phyloP scores from a whole-genome alignment of 2,113 vertebrate species.

The Corythoichthys haematopterus region DNA sequence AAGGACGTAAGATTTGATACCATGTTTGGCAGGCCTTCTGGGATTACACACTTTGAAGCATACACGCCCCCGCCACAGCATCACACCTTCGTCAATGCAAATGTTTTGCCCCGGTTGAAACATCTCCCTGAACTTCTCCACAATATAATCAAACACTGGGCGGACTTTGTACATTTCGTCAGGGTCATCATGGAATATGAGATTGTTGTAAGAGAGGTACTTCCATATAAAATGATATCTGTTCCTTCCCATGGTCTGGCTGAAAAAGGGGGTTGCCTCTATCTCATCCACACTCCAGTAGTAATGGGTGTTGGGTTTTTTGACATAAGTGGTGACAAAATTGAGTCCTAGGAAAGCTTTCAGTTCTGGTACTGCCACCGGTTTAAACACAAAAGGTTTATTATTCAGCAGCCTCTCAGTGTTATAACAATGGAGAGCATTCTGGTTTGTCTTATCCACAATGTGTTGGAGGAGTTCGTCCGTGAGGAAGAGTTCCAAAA shows the following conservation, averaged over 20 bases:
- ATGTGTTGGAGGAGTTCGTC: background rate
- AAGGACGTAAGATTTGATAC: background rate
- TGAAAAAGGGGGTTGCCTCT: background rate
- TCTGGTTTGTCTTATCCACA: background rate
- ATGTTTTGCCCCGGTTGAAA: background rate
- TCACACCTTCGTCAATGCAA: constrained; percentile 1
- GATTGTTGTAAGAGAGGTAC: background rate
- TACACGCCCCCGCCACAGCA: background rate
- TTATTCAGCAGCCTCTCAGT: background rate
- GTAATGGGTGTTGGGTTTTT: background rate
- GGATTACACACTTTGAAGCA: background rate
- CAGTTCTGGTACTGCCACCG: background rate
- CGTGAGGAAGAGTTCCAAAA: background rate
- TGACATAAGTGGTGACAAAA: background rate
- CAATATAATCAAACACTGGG: background rate
- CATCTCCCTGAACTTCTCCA: background rate
- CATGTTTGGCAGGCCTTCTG: background rate
- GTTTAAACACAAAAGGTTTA: background rate
- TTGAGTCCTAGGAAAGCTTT: constrained; percentile 1
- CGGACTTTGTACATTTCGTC: constrained; percentile 3
- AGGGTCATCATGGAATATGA: background rate
- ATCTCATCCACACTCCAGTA: constrained; percentile 1
- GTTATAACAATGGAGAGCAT: background rate
- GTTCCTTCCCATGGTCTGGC: background rate
- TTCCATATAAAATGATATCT: background rate